Evolutionary conservation across 2,797 vertebrate genomes (phyloP).

Genomic region (Coregonus suidteri): DNA sequence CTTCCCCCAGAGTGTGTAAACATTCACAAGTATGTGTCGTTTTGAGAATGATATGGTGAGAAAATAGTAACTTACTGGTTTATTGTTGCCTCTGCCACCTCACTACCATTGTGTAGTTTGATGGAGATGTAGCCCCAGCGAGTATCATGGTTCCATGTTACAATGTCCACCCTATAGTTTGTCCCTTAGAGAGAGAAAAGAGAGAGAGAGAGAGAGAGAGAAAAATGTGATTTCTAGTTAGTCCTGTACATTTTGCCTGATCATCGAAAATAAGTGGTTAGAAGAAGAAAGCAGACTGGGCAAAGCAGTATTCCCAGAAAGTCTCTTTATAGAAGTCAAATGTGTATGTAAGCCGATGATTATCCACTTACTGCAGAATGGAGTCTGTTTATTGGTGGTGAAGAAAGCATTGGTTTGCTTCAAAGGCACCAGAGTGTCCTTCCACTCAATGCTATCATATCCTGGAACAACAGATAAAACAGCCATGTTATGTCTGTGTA

Average conservation of each 20-base stretch:
- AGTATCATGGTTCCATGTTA: constrained; percentile 70
- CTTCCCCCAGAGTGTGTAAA: background rate
- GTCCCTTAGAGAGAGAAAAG: constrained; percentile 54
- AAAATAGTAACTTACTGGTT: constrained; percentile 67
- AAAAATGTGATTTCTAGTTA: background rate
- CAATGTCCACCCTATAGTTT: constrained; percentile 69
- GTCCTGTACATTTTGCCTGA: no score
- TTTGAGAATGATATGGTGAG: background rate
- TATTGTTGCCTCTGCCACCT: constrained; percentile 62
- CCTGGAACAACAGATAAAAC: constrained; percentile 54
- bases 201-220: background rate
- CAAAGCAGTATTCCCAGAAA: background rate
- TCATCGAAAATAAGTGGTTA: no score
- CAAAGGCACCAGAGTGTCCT: constrained; percentile 50
- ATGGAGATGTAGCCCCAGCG: constrained; percentile 71
- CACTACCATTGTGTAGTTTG: constrained; percentile 55
- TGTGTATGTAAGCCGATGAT: background rate
- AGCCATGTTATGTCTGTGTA: background rate
- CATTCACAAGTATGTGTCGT: background rate
- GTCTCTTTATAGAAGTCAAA: background rate
- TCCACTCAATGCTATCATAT: constrained; percentile 66
- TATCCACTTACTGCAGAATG: constrained; percentile 75
- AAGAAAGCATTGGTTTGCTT: constrained; percentile 65
- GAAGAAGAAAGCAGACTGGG: background rate
- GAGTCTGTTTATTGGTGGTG: constrained; percentile 63